phyloP scores from a whole-genome alignment of 2,797 vertebrate species.

The Sphaeramia orbicularis region DNA sequence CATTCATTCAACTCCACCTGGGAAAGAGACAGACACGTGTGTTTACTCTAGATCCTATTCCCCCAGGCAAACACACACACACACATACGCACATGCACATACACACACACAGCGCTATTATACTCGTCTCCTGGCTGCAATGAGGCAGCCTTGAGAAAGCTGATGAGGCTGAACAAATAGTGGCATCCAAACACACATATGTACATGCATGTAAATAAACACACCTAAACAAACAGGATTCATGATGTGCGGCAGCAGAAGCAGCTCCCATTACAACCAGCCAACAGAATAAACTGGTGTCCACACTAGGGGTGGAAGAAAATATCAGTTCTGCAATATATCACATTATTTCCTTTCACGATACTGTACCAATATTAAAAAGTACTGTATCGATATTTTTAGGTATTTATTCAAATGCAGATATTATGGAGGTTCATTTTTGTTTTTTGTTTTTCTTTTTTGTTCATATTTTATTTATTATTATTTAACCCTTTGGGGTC shows the following conservation, averaged over 20 bases:
- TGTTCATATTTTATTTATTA: too few species aligned
- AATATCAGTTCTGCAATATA: too few species aligned
- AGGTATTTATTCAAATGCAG: too few species aligned
- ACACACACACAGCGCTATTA: constrained; percentile 39
- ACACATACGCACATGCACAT: constrained; percentile 54
- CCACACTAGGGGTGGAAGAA: too few species aligned
- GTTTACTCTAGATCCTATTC: constrained; percentile 82
- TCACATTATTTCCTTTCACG: too few species aligned
- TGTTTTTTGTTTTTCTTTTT: too few species aligned
- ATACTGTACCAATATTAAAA: too few species aligned
- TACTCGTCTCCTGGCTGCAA: constrained; percentile 49
- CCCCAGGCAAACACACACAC: constrained; percentile 60
- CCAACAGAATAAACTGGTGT: constrained; percentile 61
- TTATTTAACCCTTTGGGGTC: too few species aligned
- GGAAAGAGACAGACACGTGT: constrained; percentile 63
- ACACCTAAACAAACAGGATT: constrained; percentile 67
- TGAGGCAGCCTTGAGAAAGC: constrained; percentile 70
- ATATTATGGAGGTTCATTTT: too few species aligned
- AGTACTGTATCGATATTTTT: too few species aligned
- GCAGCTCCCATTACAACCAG: constrained; percentile 70
- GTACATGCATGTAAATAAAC: constrained; percentile 52
- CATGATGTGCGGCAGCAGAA: constrained; percentile 46
- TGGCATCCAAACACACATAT: constrained; percentile 27
- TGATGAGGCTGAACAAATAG: constrained; percentile 73
- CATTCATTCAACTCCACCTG: constrained; percentile 72